Percentiles rank a stretch among this genome's conserved stretches.
Evolutionary conservation across 2,113 vertebrate species (phyloP).

Genomic region (Cichladusa arquata): DNA sequence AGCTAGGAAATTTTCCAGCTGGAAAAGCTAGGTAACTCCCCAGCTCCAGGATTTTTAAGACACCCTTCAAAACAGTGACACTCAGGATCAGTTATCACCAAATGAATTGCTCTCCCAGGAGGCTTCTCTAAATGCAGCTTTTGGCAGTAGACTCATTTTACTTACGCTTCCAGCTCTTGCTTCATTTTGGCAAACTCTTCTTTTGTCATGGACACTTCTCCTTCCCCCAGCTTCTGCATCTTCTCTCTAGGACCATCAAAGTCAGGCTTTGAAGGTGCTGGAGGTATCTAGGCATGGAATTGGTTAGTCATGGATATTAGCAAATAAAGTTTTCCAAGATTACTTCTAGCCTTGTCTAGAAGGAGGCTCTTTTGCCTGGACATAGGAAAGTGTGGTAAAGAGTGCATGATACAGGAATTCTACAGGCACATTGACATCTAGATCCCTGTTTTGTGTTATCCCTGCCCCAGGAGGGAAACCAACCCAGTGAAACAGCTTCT

Average conservation of each 20-base stretch:
- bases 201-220: slow-evolving; percentile 95
- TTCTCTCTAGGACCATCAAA: slow-evolving; percentile 96
- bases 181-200: slow-evolving; percentile 98
- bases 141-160: not conserved
- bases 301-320: not conserved
- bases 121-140: not conserved
- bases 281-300: slow-evolving; percentile 83
- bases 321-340: not conserved
- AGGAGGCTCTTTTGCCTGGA: not conserved
- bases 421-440: not conserved
- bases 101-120: not conserved
- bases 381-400: not conserved
- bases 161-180: slow-evolving; percentile 97
- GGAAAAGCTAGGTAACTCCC: not conserved
- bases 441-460: not conserved
- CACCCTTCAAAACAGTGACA: not conserved
- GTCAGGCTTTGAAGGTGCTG: slow-evolving; percentile 91
- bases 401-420: not conserved
- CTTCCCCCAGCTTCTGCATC: slow-evolving; percentile 97
- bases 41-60: not conserved
- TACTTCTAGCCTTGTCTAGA: not conserved
- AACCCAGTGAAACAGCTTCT: not conserved
- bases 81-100: not conserved
- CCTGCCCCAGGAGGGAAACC: not conserved
- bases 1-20: not conserved